Base-by-base conservation (phyloP, 2,888 invertebrate genomes). In the Trisateles emortualis region DNA sequence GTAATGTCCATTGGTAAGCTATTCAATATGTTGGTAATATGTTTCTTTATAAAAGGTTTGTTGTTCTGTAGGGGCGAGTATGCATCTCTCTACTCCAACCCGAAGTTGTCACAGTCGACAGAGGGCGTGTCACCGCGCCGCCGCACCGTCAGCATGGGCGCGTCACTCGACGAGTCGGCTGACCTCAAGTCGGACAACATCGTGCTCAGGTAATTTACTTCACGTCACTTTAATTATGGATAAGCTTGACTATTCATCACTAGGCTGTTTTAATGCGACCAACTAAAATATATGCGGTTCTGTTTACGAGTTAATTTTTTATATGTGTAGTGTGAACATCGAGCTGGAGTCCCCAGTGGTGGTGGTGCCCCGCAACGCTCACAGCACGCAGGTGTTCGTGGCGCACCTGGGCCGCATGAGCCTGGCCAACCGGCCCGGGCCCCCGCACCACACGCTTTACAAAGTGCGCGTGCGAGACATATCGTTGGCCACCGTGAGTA, bases 321-420 rank as follows among this genome's bases (percentile, higher is more conserved):
- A 6, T 26, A 26, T 26, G 52, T 42, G 81, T 64, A 95, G 96
- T 52, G 90, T 98, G 56, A 96, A 96, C 83, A 94, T 98, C 43
- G 94, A 97, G 58, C 92, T 99, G 71, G 97, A 98, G 84, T 98
- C 98, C 44, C 99, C 99, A 0, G 97, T 99, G 36, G 94, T 99
- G 64, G 96, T 99, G 52, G 87, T 99, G 47, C 98, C 99, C 0
- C 94, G 97, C 60, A 94, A 95, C 8, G 94, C 96, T 24, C 94
- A 94, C 67, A 98, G 97, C 84, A 79, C 95, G 9, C 96, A 98
- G 80, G 98, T 98, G 46, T 94, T 98, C 69, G 97, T 99, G 33
- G 98, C 97, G 11, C 98, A 98, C 93, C 94, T 99, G 64, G 99
- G 99, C 32, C 96, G 97, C 82, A 98, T 98, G 83, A 95, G 95